Conservation (phyloP, 2,113 vertebrate species). For the Lagopus leucura region DNA sequence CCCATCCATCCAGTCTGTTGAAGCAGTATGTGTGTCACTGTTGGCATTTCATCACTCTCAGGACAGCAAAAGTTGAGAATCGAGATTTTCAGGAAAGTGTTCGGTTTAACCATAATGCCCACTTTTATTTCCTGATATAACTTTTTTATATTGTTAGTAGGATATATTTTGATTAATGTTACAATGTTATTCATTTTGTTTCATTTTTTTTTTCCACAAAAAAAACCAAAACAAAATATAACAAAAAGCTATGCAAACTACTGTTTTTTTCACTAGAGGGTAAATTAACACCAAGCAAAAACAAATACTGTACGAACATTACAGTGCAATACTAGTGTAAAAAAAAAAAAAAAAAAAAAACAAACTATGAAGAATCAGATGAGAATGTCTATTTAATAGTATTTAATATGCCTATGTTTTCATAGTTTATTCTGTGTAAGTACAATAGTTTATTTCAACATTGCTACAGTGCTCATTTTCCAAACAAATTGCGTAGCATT, state of each 20-base stretch:
- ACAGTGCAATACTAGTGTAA: background rate
- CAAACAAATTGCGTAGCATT: background rate
- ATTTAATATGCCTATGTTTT: background rate
- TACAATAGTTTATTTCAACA: background rate
- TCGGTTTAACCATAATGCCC: background rate
- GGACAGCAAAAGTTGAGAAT: background rate
- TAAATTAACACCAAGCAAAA: background rate
- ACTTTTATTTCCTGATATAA: background rate
- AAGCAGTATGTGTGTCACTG: background rate
- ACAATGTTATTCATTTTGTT: background rate
- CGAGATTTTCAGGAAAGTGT: background rate
- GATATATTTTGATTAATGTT: background rate
- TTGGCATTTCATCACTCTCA: background rate
- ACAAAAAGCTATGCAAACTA: background rate
- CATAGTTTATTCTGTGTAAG: background rate
- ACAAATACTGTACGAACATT: background rate
- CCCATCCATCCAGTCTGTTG: background rate
- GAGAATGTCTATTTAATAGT: background rate
- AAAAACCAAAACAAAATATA: background rate
- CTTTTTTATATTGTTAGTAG: background rate
- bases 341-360: too few relatives aligned
- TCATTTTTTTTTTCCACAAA: background rate
- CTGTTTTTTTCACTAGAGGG: background rate
- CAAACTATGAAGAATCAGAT: background rate
- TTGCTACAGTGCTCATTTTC: background rate